Conservation (phyloP, 2,888 invertebrate genomes). For the Actias luna region DNA sequence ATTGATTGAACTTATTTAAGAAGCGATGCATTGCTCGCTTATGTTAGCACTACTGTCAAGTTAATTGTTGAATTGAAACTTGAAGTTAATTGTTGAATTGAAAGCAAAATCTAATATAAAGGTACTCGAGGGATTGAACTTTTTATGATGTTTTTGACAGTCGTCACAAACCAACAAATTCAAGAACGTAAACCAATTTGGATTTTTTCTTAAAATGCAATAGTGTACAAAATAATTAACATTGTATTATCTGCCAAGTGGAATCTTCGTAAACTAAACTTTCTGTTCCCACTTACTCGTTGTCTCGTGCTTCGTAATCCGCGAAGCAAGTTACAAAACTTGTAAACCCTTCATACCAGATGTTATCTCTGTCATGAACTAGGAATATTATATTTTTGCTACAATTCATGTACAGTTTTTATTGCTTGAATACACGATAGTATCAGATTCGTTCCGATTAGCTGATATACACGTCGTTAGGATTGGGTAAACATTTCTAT, state of each 20-base stretch:
- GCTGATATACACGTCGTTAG: background rate
- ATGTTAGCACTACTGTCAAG: no score
- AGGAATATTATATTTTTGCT: slow-evolving; percentile 29
- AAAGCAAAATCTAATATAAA: no score
- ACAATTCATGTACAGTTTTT: slow-evolving; percentile 18
- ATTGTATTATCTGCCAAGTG: background rate
- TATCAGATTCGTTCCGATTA: slow-evolving; percentile 17
- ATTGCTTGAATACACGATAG: slow-evolving; percentile 15
- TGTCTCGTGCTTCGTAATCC: background rate
- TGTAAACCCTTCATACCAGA: slow-evolving; percentile 32
- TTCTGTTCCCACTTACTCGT: background rate
- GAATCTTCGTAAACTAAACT: background rate
- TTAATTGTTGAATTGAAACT: no score
- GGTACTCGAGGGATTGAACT: no score
- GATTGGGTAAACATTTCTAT: background rate
- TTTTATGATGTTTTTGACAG: no score
- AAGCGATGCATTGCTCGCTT: no score
- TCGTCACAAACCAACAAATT: no score
- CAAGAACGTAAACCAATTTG: no score
- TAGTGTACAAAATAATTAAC: no score
- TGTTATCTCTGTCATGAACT: slow-evolving; percentile 35
- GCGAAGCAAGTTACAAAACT: slow-evolving; percentile 17
- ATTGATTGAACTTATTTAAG: no score
- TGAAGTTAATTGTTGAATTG: no score
- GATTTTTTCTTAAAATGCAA: no score